Conservation (phyloP, 30 jellyfish, hydroid and myxozoan species). For the Sanderia malayensis region DNA sequence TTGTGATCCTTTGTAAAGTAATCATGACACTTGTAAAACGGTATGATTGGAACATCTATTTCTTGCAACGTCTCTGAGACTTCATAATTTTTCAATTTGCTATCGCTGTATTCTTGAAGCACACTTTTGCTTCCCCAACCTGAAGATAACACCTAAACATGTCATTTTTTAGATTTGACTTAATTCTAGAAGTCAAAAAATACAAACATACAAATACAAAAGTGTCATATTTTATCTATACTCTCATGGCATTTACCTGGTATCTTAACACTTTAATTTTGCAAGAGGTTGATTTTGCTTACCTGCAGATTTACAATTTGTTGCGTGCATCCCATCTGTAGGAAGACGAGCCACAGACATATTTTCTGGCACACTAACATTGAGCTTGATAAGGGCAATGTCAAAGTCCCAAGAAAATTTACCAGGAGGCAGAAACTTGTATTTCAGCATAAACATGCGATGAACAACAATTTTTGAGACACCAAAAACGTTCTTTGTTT, state of each 20-base stretch:
- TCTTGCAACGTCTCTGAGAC: constrained; percentile 34
- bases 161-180: too few species aligned
- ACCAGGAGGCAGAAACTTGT: not conserved
- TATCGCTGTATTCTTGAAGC: constrained; percentile 15
- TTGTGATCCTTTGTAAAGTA: constrained; percentile 9
- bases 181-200: too few species aligned
- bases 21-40: constrained; percentile 43
- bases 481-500: not conserved
- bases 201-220: too few species aligned
- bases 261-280: too few species aligned
- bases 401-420: constrained; percentile 39
- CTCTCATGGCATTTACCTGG: too few species aligned
- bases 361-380: constrained; percentile 1
- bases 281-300: too few species aligned
- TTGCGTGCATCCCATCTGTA: not conserved
- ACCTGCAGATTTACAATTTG: constrained; percentile 49
- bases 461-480: constrained; percentile 32
- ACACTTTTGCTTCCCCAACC: constrained; percentile 46
- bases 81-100: not conserved
- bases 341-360: not conserved
- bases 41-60: constrained; percentile 40
- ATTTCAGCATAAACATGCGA: not conserved
- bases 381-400: constrained; percentile 34
- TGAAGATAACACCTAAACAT: constrained; percentile 9
- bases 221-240: too few species aligned